Conservation (phyloP, 92 coral and sea anemone species). For the Palythoa caribaeorum region DNA sequence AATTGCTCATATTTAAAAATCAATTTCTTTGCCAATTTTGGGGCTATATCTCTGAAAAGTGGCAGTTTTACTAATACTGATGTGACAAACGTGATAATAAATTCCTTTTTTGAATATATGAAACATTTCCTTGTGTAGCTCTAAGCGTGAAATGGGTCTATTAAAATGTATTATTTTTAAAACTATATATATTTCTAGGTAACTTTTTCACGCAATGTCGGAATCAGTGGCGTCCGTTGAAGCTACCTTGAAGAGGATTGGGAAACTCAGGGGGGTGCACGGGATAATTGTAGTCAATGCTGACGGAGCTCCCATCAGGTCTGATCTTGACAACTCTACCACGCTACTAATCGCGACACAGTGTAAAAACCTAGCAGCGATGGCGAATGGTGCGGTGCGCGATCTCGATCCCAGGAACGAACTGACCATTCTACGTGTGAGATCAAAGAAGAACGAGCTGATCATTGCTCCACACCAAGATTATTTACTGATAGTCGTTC, state of each 20-base stretch:
- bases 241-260: conserved; percentile 77
- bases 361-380: conserved; percentile 64
- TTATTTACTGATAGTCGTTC: conserved; percentile 79
- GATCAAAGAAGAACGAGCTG: conserved; percentile 83
- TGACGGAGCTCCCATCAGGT: conserved; percentile 78
- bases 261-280: conserved; percentile 70
- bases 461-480: conserved; percentile 84
- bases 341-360: conserved; percentile 69
- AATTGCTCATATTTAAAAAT: too few relatives aligned
- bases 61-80: too few relatives aligned
- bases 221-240: conserved; percentile 60
- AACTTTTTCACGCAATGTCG: background rate
- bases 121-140: too few relatives aligned
- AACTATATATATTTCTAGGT: too few relatives aligned
- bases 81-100: too few relatives aligned
- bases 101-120: too few relatives aligned
- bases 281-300: conserved; percentile 88
- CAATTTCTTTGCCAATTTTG: too few relatives aligned
- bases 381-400: conserved; percentile 80
- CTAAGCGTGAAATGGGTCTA: too few relatives aligned
- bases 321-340: conserved; percentile 87
- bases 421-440: conserved; percentile 75
- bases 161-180: too few relatives aligned
- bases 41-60: too few relatives aligned
- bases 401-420: conserved; percentile 86